Conservation (phyloP, 2,888 invertebrate genomes). For the Dorcus parallelipipedus region DNA sequence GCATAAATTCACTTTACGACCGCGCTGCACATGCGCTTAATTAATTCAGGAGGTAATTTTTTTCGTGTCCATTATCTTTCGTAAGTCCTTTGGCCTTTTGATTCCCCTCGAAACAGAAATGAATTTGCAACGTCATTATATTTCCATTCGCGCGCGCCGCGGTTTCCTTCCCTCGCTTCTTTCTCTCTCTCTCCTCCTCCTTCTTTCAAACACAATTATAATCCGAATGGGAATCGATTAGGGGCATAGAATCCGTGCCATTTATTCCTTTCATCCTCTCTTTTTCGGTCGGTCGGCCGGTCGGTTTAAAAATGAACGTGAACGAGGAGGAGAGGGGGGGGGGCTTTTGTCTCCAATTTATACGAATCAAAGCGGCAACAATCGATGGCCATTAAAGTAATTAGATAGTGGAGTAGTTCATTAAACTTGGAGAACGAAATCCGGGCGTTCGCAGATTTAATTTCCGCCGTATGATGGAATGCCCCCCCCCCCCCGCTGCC, state of each 20-base stretch:
- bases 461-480: constrained; percentile 30
- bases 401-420: constrained; percentile 32
- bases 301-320: not conserved
- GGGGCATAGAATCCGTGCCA: not conserved
- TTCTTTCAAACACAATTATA: not conserved
- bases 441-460: constrained; percentile 28
- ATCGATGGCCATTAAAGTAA: constrained; percentile 34
- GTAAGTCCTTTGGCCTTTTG: no score
- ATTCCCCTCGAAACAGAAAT: not conserved
- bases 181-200: not conserved
- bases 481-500: not conserved
- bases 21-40: no score
- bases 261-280: constrained; percentile 1
- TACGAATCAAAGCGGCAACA: constrained; percentile 19
- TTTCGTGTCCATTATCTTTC: no score
- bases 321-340: not conserved
- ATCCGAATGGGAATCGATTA: not conserved
- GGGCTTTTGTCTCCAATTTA: constrained; percentile 19
- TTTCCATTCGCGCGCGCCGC: no score
- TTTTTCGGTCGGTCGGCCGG: not conserved
- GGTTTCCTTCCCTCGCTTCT: no score
- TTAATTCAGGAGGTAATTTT: no score
- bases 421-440: constrained; percentile 28
- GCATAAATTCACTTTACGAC: no score
- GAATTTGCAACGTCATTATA: not conserved